phyloP scores from a whole-genome alignment of 2,797 vertebrate genomes.

The Rhabdophis nuchalis region DNA sequence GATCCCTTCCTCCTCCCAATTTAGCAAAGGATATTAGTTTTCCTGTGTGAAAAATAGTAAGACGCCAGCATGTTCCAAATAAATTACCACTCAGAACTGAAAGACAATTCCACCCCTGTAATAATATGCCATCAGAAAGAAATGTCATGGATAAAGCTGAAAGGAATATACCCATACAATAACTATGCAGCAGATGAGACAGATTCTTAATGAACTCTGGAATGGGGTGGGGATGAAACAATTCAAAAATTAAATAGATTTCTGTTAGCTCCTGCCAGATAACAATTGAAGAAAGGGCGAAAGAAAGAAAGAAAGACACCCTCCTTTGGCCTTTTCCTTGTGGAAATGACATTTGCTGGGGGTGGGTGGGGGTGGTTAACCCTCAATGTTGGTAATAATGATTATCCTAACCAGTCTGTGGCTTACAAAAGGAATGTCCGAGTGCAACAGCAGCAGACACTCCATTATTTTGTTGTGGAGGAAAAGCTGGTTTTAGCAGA shows the following conservation, averaged over 20 bases:
- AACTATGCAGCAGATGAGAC: slow-evolving; percentile 15
- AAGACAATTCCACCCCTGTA: slow-evolving; percentile 20
- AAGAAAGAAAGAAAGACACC: slow-evolving; percentile 6
- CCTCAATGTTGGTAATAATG: slow-evolving; percentile 19
- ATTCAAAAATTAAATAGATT: slow-evolving; percentile 38
- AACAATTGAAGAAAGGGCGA: slow-evolving; percentile 34
- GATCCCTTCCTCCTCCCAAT: not conserved
- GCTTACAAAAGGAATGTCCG: slow-evolving; percentile 56
- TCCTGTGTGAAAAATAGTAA: not conserved
- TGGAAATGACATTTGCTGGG: slow-evolving; percentile 33
- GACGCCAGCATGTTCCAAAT: not conserved
- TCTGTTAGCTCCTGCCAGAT: slow-evolving; percentile 26
- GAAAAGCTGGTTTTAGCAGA: slow-evolving; percentile 39
- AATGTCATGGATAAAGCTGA: not conserved
- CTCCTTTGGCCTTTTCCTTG: slow-evolving; percentile 15
- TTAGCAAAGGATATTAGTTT: not conserved
- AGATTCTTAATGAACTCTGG: slow-evolving; percentile 20
- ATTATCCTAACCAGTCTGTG: slow-evolving; percentile 46
- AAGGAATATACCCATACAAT: not conserved
- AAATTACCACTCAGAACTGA: not conserved
- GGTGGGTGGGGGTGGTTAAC: slow-evolving; percentile 15
- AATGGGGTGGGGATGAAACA: not conserved
- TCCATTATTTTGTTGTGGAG: slow-evolving; percentile 34
- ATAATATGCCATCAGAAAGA: slow-evolving; percentile 2
- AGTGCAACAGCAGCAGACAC: slow-evolving; percentile 27